phyloP scores from a whole-genome alignment of 2,113 vertebrate genomes.

The Lasiurus borealis region DNA sequence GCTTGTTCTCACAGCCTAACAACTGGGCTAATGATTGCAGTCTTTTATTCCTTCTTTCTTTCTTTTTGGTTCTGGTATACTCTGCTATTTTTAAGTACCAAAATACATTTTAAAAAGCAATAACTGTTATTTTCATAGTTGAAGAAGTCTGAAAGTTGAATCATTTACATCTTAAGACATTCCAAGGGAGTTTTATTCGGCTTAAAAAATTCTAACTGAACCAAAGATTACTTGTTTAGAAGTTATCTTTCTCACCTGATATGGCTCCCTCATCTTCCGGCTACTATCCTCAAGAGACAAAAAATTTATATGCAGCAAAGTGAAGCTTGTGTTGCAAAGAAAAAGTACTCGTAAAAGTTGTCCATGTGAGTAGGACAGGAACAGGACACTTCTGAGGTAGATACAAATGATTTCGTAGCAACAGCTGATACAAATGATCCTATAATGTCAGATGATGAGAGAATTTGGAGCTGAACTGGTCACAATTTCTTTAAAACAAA shows the following conservation, averaged over 20 bases:
- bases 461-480: accelerated
- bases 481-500: not conserved
- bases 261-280: too few species aligned
- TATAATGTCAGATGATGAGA: accelerated
- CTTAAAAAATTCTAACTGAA: slow-evolving; percentile 49
- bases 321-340: not conserved
- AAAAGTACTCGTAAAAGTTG: not conserved
- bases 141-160: slow-evolving; percentile 63
- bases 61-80: slow-evolving; percentile 43
- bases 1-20: slow-evolving; percentile 70
- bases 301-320: not conserved
- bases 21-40: slow-evolving; percentile 68
- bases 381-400: accelerated
- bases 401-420: accelerated
- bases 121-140: slow-evolving; percentile 57
- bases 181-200: not conserved
- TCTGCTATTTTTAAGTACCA: slow-evolving; percentile 69
- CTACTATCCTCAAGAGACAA: not conserved
- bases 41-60: not conserved
- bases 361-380: not conserved
- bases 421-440: accelerated
- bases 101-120: slow-evolving; percentile 65
- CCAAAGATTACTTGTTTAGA: slow-evolving; percentile 32
- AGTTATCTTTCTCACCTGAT: not conserved
- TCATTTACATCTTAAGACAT: slow-evolving; percentile 51